A percentile compares a stretch with the other conserved stretches of the same genome.
These are phyloP conservation scores for Leucoraja erinaceus DNA, from an alignment of 2,113 vertebrate species.

Conservation along the genomic window DNA sequence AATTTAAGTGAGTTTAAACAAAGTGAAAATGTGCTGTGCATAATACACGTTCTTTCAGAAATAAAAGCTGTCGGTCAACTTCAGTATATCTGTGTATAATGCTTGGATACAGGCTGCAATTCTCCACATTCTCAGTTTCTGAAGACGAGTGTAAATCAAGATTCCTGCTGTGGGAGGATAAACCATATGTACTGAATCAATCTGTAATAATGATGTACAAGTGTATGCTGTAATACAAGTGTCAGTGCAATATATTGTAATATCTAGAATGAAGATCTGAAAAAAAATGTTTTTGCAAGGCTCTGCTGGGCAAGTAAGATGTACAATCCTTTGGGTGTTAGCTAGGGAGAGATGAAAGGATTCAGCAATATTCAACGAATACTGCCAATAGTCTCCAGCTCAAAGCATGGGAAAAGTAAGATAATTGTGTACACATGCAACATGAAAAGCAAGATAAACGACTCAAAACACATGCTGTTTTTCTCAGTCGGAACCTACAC, in stretches of 20 bases:
- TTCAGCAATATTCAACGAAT: constrained; percentile 3
- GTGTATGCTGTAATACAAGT: background rate
- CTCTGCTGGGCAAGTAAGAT: background rate
- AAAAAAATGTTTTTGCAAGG: background rate
- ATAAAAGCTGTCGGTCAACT: background rate
- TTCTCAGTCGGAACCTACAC: constrained; percentile 2
- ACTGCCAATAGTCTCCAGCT: background rate
- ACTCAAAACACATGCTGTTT: background rate
- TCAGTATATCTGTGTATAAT: background rate
- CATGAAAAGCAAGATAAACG: background rate
- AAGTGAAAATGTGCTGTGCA: background rate
- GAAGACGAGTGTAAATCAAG: background rate
- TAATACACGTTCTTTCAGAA: background rate
- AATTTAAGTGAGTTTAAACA: too few species aligned
- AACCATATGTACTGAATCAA: constrained; percentile 25
- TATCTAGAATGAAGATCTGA: background rate
- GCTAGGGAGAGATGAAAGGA: background rate
- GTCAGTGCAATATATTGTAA: background rate
- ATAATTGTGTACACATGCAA: background rate
- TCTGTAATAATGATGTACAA: background rate
- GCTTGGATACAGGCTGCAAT: background rate
- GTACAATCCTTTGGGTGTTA: background rate
- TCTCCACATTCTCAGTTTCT: background rate
- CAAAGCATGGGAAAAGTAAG: background rate
- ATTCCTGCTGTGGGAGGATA: background rate